phyloP scores from a whole-genome alignment of 2,113 vertebrate species.

The Phyllostomus discolor region DNA sequence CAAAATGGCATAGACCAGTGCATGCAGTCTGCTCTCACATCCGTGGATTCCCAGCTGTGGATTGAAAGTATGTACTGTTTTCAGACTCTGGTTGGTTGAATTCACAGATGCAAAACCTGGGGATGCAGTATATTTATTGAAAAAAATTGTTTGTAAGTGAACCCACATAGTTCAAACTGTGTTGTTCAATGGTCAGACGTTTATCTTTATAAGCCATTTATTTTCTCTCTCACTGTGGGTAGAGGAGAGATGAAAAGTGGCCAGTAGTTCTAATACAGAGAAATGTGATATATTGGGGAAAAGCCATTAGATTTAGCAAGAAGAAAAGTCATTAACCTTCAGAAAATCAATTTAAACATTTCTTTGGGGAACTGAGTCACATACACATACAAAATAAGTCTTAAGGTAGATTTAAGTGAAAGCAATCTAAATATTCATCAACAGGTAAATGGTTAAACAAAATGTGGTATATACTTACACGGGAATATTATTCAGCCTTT shows the following conservation, averaged over 20 bases:
- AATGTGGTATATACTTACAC: background rate
- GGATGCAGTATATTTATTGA: background rate
- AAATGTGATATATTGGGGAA: background rate
- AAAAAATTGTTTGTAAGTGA: background rate
- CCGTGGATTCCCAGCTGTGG: background rate
- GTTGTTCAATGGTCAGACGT: background rate
- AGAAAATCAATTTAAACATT: background rate
- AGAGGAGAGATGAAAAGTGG: background rate
- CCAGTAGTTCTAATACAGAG: background rate
- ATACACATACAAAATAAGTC: background rate
- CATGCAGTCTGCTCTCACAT: background rate
- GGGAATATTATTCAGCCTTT: background rate
- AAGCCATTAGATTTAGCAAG: background rate
- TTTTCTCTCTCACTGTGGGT: background rate
- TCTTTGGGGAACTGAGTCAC: background rate
- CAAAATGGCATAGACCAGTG: background rate
- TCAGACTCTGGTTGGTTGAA: background rate
- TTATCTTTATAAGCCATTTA: background rate
- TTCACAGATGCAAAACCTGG: no score
- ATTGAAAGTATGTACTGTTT: background rate
- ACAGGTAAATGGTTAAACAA: background rate
- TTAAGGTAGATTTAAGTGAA: background rate
- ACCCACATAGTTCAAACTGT: background rate
- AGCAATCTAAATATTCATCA: background rate
- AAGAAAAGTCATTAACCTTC: constrained; percentile 4